Evolutionary conservation across 2,797 vertebrate species (phyloP), one percentile per base, ranked within the genome.

Genomic region (Acanthopagrus latus): DNA sequence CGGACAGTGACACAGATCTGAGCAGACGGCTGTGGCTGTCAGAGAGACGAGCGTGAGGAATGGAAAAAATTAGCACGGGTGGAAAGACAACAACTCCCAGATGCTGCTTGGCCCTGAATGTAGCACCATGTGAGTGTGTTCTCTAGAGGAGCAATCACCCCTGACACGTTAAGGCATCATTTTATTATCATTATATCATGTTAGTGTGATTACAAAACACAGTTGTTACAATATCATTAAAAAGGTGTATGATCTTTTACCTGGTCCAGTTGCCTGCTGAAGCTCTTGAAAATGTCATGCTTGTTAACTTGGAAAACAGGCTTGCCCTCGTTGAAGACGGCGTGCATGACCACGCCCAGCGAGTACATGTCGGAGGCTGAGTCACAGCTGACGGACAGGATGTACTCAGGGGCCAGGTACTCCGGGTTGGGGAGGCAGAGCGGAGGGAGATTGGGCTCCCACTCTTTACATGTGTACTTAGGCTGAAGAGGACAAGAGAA

Each of bases 261-360:
- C 97, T 99, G 97, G 91, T 99, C 98, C 86, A 99, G 93, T 33
- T 99, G 98, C 73, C 97, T 94, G 89, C 98, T 99, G 93, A 99
- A 99, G 89, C 98, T 99, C 94, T 99, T 99, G 87, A 98, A 99
- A 92, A 99, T 99, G 93, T 99, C 98, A 65, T 99, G 97, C 83
- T 99, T 99, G 95, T 97, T 99, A 91, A 99, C 95, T 89, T 98
- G 95, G 94, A 99, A 97, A 91, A 99, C 95, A 20, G 98, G 95
- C 90, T 97, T 98, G 67, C 98, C 98, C 91, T 99, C 97, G 71
- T 98, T 99, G 92, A 99, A 99, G 33, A 99, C 96, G 1, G 98
- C 97, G 58, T 98, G 98, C 83, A 97, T 91, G 81, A 99, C 85
- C 86, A 97, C 96, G 20, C 98, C 98, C 87, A 99, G 90, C 2